Conservation (phyloP, 2,797 vertebrate species). For the Notoglanidium macrostoma region DNA sequence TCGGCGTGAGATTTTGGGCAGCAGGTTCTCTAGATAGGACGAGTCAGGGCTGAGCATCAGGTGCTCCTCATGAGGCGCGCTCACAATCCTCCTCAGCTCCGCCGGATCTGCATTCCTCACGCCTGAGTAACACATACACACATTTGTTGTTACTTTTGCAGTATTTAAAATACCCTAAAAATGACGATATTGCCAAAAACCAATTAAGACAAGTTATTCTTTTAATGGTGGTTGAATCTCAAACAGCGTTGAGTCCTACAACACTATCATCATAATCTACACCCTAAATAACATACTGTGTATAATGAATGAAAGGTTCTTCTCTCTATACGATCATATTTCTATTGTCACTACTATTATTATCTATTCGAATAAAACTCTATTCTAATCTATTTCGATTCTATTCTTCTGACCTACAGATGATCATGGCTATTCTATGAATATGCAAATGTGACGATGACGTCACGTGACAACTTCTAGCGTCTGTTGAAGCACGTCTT, state of each 20-base stretch:
- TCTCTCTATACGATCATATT: background rate
- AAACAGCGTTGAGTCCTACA: background rate
- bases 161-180: too few species aligned
- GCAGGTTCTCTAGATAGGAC: constrained; percentile 68
- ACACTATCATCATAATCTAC: background rate
- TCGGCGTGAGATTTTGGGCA: constrained; percentile 80
- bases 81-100: constrained; percentile 79
- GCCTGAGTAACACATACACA: constrained; percentile 66
- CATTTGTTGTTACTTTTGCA: background rate
- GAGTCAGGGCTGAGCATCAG: constrained; percentile 74
- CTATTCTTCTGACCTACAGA: too few species aligned
- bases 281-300: background rate
- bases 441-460: background rate
- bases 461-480: background rate
- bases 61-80: constrained; percentile 80
- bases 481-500: background rate
- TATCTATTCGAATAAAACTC: background rate
- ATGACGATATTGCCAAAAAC: background rate
- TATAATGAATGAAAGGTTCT: background rate
- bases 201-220: background rate
- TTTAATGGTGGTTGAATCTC: background rate
- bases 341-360: background rate
- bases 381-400: background rate
- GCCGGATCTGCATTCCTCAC: constrained; percentile 74
- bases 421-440: background rate